These are phyloP conservation scores for Zoanthus sociatus DNA, from an alignment of 92 coral and sea anemone genomes.

Conservation along the genomic window DNA sequence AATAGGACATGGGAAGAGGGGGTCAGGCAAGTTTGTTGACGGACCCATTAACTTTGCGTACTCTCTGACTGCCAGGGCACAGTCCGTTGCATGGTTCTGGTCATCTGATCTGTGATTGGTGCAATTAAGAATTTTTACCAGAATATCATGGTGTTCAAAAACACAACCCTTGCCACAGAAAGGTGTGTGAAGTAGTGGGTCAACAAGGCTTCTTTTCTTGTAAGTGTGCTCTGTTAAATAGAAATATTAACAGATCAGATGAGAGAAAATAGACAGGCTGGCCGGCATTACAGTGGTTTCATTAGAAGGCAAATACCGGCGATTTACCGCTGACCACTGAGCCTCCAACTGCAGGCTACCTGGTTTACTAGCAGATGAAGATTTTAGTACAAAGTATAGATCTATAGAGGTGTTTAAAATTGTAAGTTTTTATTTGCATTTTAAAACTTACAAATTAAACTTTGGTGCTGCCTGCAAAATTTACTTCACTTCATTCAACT, in stretches of 20 bases:
- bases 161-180: slow-evolving; percentile 47
- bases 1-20: slow-evolving; percentile 22
- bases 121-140: slow-evolving; percentile 33
- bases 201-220: slow-evolving; percentile 21
- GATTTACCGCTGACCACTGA: too few species aligned
- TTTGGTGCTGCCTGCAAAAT: too few species aligned
- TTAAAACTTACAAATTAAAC: too few species aligned
- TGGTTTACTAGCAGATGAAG: too few species aligned
- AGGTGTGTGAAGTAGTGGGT: slow-evolving; percentile 39
- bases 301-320: too few species aligned
- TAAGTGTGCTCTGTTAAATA: background rate
- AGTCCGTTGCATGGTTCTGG: background rate
- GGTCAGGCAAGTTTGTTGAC: slow-evolving; percentile 13
- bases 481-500: too few species aligned
- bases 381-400: too few species aligned
- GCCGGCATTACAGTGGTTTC: background rate
- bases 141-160: slow-evolving; percentile 29
- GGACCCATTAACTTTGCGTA: slow-evolving; percentile 8
- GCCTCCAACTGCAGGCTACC: background rate
- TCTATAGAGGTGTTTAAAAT: too few species aligned
- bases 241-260: background rate
- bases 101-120: slow-evolving; percentile 50
- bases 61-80: slow-evolving; percentile 25
- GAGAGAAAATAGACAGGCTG: background rate
- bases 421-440: too few species aligned